These are phyloP conservation scores for Sesamia nonagrioides DNA, from an alignment of 1,140 invertebrate species.

Conservation along the genomic window DNA sequence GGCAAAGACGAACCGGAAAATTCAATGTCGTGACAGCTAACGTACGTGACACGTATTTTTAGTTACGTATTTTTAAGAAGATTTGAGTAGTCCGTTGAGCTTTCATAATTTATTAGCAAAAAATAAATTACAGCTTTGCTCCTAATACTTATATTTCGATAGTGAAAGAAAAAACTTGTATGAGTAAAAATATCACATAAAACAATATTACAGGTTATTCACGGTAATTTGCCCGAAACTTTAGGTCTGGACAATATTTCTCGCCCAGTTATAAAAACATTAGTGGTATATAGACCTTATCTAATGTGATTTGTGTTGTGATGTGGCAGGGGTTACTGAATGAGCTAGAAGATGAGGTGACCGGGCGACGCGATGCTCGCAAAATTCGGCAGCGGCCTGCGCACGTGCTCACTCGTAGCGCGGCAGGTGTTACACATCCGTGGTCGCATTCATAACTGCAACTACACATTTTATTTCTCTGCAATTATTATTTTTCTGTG, in stretches of 20 bases:
- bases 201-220: conserved; percentile 35
- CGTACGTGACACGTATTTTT: too few species aligned
- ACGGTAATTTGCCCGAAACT: conserved; percentile 42
- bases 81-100: background rate
- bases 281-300: conserved; percentile 6
- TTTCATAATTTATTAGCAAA: conserved; percentile 1
- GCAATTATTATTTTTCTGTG: background rate
- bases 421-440: conserved; percentile 47
- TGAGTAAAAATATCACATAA: conserved; percentile 30
- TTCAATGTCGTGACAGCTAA: too few species aligned
- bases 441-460: conserved; percentile 33
- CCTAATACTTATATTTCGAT: conserved; percentile 25
- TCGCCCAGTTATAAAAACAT: conserved; percentile 45
- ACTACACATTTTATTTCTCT: background rate
- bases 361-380: conserved; percentile 56
- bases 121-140: conserved; percentile 22
- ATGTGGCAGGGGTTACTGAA: conserved; percentile 50
- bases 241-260: conserved; percentile 45
- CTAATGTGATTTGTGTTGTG: conserved; percentile 2
- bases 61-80: too few species aligned
- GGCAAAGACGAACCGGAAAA: too few species aligned
- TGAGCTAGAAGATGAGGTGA: conserved; percentile 52
- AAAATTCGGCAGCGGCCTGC: conserved; percentile 71
- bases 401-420: conserved; percentile 60
- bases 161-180: background rate